Evolutionary conservation across 2,888 invertebrate species (phyloP), one percentile per base, ranked within the genome.

Genomic region (Bimastos eiseni): DNA sequence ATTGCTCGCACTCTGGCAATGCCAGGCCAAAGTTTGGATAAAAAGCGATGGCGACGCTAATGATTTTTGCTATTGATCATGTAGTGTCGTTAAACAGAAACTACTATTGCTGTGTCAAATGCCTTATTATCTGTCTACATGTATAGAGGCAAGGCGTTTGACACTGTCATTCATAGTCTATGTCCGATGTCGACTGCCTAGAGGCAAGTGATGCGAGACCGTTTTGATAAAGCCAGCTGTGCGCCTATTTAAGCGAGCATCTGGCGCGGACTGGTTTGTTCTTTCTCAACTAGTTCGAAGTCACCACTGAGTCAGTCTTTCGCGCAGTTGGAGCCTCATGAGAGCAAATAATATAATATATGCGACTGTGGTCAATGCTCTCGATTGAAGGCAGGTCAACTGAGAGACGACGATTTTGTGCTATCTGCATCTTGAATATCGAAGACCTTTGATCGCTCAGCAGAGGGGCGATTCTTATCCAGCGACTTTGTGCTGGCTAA

Each of bases 181-280:
- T 30, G 24, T 3, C 55, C 6, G 3, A n/a, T 30, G n/a, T n/a
- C 70, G n/a, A 70, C 70, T 70, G n/a, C 70, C n/a, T 30, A n/a
- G 70, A n/a, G n/a, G 70, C n/a, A 70, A 70, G 70, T 8, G 70
- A 70, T 70, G 70, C 70, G 70, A n/a, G 70, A 70, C 70, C 30
- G 70, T 30, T 70, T 70, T 70, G 8, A n/a, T 70, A n/a, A 70
- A n/a, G n/a, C 70, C 70, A 70, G 13, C 70, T 70, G 70, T 30
- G 70, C 70, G n/a, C 70, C 70, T n/a, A 70, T 70, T 70, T 70
- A 70, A 70, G 36, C 86, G 86, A 11, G 13, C 36, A 86, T 5
- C 86, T 37, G 17, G 86, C 36, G 19, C 36, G 86, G 36, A 86
- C 86, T 86, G 86, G 86, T 86, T 86, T 37, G 36, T 86, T 86